Base-by-base conservation (phyloP, 1,140 invertebrate species). In the Eriocheir sinensis region DNA sequence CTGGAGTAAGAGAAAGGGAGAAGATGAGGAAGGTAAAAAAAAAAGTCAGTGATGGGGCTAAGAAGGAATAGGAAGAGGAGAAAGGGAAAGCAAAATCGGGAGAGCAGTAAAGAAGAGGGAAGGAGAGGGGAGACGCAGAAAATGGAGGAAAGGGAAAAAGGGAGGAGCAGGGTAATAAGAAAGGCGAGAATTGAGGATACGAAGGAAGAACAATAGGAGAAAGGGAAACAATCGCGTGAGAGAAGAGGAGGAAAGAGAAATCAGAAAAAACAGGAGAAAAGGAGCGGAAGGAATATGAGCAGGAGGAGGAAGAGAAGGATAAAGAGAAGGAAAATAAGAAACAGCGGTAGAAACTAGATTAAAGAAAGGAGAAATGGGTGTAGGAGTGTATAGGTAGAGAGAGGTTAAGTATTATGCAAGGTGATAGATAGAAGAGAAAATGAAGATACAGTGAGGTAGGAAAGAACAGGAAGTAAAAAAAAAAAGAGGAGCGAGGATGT, bases 241-340 rank as follows among this genome's bases (percentile, higher is more conserved):
- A 72, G 60, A 72, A 72, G 60, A 72, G 60, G n/a, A n/a, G n/a
- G 60, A 72, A n/a, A 72, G 60, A 72, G 60, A 72, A n/a, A 21
- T 27, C n/a, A 72, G 60, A 21, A n/a, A 21, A n/a, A 72, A n/a
- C 6, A n/a, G 6, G 60, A 72, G 60, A n/a, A n/a, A n/a, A n/a
- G n/a, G n/a, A n/a, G n/a, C n/a, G n/a, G n/a, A n/a, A n/a, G n/a
- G n/a, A n/a, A n/a, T n/a, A n/a, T n/a, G n/a, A n/a, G n/a, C n/a
- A n/a, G n/a, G n/a, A n/a, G n/a, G n/a, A n/a, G n/a, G n/a, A n/a
- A n/a, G n/a, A n/a, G n/a, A n/a, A n/a, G n/a, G n/a, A n/a, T n/a
- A n/a, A n/a, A n/a, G n/a, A n/a, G n/a, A n/a, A n/a, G n/a, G n/a
- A n/a, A n/a, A n/a, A n/a, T n/a, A n/a, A n/a, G n/a, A n/a, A n/a